Conservation (phyloP, 2,888 invertebrate genomes). For the Lycaena phlaeas region DNA sequence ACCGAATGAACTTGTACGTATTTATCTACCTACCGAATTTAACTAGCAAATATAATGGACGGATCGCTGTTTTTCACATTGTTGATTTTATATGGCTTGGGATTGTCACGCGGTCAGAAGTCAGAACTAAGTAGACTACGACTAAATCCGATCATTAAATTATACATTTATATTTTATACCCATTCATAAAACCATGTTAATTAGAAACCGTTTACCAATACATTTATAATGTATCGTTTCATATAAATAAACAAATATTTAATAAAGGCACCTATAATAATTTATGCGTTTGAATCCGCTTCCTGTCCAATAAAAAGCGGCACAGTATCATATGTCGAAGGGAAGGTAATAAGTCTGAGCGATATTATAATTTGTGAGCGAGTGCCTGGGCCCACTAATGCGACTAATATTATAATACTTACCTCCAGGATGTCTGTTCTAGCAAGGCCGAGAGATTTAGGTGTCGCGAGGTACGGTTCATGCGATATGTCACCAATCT, state of each 20-base stretch:
- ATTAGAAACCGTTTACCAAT: no score
- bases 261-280: constrained; percentile 44
- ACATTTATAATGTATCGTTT: no score
- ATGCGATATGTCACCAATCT: constrained; percentile 33
- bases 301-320: constrained; percentile 70
- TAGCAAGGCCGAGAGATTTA: constrained; percentile 66
- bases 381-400: constrained; percentile 69
- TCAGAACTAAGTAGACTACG: no score
- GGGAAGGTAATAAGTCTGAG: constrained; percentile 64
- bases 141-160: no score
- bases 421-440: constrained; percentile 62
- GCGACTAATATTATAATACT: constrained; percentile 71
- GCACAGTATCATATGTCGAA: constrained; percentile 55
- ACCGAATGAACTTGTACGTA: no score
- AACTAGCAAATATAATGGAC: no score
- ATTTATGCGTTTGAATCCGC: constrained; percentile 67
- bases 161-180: no score
- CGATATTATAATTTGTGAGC: constrained; percentile 67
- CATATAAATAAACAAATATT: constrained; percentile 4
- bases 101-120: no score
- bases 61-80: no score
- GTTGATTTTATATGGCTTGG: no score
- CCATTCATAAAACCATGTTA: neutral
- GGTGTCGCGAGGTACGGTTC: constrained; percentile 34
- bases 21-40: no score